Evolutionary conservation across 2,113 vertebrate genomes (phyloP).

Genomic region (Tenrec ecaudatus): DNA sequence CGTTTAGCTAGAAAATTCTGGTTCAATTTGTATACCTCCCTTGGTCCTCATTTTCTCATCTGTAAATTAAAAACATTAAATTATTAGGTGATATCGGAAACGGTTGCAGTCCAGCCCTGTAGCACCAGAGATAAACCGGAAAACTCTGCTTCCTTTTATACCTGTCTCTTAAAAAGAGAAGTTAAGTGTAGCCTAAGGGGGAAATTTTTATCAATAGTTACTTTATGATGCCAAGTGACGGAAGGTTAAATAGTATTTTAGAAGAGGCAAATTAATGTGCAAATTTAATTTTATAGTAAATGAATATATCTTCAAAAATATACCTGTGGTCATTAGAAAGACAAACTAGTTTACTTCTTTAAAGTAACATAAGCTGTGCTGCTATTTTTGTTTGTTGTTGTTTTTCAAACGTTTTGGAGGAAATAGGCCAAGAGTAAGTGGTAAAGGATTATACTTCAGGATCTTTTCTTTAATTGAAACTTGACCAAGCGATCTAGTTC

Average conservation of each 20-base stretch:
- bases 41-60: neutral
- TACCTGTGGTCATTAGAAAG: neutral
- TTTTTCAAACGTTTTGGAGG: neutral
- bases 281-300: neutral
- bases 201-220: constrained; percentile 22
- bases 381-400: neutral
- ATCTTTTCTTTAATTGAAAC: neutral
- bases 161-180: neutral
- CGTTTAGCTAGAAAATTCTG: neutral
- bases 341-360: neutral
- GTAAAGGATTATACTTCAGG: too few relatives aligned
- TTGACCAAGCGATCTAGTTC: neutral
- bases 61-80: constrained; percentile 45
- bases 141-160: constrained; percentile 25
- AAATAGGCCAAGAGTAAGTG: constrained; percentile 5
- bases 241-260: neutral
- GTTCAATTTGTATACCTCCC: constrained; percentile 26
- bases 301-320: neutral
- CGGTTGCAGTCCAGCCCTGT: neutral
- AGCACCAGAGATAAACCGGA: neutral
- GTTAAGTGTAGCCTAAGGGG: neutral
- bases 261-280: neutral
- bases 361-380: neutral
- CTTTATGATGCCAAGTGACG: neutral
- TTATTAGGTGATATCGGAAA: constrained; percentile 42